Percentiles rank a stretch among this genome's conserved stretches.
Evolutionary conservation across 2,888 invertebrate species (phyloP).

Genomic region (Bibio marci): DNA sequence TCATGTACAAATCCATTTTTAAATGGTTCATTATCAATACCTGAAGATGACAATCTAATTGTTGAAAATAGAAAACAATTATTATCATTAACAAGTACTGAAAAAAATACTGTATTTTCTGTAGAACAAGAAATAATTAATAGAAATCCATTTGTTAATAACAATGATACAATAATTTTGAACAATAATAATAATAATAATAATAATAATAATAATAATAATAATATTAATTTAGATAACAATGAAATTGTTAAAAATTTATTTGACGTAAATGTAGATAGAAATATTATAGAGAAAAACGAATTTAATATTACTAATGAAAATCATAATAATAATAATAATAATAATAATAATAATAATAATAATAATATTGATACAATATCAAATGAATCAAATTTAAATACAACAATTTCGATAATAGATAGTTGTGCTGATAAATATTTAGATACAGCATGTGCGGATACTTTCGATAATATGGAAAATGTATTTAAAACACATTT

Average conservation of each 20-base stretch:
- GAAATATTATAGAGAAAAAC: no score
- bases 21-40: constrained; percentile 10
- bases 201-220: not conserved
- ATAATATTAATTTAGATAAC: not conserved
- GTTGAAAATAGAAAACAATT: not conserved
- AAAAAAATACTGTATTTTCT: not conserved
- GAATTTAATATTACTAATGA: no score
- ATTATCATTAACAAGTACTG: no score
- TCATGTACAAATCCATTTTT: constrained; percentile 14
- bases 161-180: not conserved
- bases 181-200: not conserved
- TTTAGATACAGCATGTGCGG: constrained; percentile 9
- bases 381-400: constrained; percentile 5
- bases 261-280: no score
- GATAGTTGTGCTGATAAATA: constrained; percentile 7
- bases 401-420: no score
- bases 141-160: constrained; percentile 5
- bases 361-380: no score
- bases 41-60: constrained; percentile 7
- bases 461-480: constrained; percentile 10
- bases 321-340: no score
- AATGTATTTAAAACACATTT: constrained; percentile 11
- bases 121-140: not conserved
- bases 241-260: no score
- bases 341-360: constrained; percentile 3